These are phyloP conservation scores for Calonectris borealis DNA, from an alignment of 2,113 vertebrate genomes.

Conservation along the genomic window DNA sequence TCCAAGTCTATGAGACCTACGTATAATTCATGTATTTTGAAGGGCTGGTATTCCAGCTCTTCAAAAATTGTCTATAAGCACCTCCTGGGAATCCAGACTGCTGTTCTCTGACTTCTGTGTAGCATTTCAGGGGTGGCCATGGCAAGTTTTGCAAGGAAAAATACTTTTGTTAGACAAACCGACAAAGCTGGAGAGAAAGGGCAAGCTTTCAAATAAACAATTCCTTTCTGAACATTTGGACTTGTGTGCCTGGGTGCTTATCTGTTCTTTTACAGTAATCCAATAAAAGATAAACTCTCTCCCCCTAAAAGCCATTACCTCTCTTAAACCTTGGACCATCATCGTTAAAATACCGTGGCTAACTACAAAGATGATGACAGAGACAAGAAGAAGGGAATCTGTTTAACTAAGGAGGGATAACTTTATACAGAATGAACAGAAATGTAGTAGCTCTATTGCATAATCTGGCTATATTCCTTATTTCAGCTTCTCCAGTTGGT, in stretches of 20 bases:
- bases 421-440: not conserved
- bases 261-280: constrained; percentile 10
- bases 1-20: not conserved
- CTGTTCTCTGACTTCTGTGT: not conserved
- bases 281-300: constrained; percentile 24
- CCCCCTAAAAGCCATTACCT: not conserved
- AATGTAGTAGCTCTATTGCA: not conserved
- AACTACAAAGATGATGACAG: not conserved
- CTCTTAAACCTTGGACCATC: not conserved
- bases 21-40: not conserved
- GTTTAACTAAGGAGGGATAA: not conserved
- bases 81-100: not conserved
- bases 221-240: not conserved
- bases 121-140: not conserved
- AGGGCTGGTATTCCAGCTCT: not conserved
- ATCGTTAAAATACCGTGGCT: not conserved
- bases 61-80: not conserved
- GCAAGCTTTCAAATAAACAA: not conserved
- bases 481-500: not conserved
- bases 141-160: not conserved
- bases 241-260: not conserved
- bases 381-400: not conserved
- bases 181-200: not conserved
- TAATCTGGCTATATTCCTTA: not conserved
- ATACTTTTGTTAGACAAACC: not conserved